Base-by-base conservation (phyloP, 2,113 vertebrate species). In the Pogona vitticeps region DNA sequence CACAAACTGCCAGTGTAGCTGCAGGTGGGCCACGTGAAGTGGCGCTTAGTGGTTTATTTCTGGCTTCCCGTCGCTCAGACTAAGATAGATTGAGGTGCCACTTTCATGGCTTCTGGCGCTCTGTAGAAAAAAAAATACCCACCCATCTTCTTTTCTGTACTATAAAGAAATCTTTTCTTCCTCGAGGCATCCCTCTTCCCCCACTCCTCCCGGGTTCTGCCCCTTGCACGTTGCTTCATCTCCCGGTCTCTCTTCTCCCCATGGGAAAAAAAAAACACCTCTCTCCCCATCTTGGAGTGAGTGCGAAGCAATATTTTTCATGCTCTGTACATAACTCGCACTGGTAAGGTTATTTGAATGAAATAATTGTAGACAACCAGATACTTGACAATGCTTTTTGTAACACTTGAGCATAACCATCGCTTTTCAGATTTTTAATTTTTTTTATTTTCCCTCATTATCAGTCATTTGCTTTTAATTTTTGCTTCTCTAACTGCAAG, bases 271-370 rank as follows among this genome's bases (percentile, higher is more conserved):
- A 63, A 46, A 42, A 61, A 23, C 52, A 33, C 12, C 23, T 13
- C 3, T 23, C 67, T 3, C 23, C 9, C 33, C 33, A 89, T 94
- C 90, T 88, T 93, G 92, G 94, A 95, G 91, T 96, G 95, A 93
- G 86, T 95, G 95, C 95, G 94, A 96, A 96, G 96, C 96, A 96
- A 94, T 96, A 96, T 95, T 95, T 86, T 96, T 91, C 94, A 77
- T 95, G 96, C 96, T 79, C 68, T 97, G 94, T 96, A 96, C 91
- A 96, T 96, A 95, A 91, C 94, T 79, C 76, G 94, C 95, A 95
- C 94, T 95, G 91, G 92, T 95, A 95, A 94, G 93, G 92, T 95
- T 92, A 95, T 96, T 59, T 91, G 94, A 94, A 70, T 40, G 76
- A 42, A 58, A 6, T 96, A 96, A 94, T 94, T 94, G 93, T 96